Conservation (phyloP, 2,888 invertebrate genomes). For the Himalopsyche tibetana region DNA sequence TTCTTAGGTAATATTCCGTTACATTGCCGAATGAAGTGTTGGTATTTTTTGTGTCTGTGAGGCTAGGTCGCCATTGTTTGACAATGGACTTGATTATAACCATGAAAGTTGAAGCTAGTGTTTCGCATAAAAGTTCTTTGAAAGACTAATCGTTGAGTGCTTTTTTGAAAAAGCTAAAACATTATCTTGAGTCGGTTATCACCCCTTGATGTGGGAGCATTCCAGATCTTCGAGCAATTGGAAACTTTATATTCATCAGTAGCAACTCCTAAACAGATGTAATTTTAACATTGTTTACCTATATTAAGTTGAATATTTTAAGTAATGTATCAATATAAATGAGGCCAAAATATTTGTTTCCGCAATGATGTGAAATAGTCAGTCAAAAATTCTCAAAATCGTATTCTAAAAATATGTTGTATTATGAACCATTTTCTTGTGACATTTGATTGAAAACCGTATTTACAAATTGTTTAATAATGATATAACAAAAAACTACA, state of each 20-base stretch:
- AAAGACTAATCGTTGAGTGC: slow-evolving; percentile 42
- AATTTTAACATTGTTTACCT: slow-evolving; percentile 51
- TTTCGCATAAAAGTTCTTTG: slow-evolving; percentile 47
- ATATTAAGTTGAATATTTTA: slow-evolving; percentile 15
- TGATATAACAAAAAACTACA: no score
- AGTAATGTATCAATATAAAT: background rate
- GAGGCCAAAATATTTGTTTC: background rate
- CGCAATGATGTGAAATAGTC: background rate
- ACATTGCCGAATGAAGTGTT: slow-evolving; percentile 51
- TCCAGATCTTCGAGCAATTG: slow-evolving; percentile 55
- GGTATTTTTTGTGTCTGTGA: slow-evolving; percentile 59
- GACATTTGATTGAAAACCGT: slow-evolving; percentile 1
- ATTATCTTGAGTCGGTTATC: slow-evolving; percentile 39
- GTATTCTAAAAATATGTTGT: background rate
- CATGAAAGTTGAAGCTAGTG: slow-evolving; percentile 55
- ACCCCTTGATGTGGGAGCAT: slow-evolving; percentile 56
- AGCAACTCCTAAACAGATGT: slow-evolving; percentile 61
- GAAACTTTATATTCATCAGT: slow-evolving; percentile 55
- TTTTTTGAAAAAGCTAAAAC: background rate
- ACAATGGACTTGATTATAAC: slow-evolving; percentile 68
- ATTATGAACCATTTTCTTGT: background rate
- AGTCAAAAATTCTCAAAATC: background rate
- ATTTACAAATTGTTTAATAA: background rate
- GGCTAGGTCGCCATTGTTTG: slow-evolving; percentile 77
- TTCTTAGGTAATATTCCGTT: slow-evolving; percentile 15